Conservation (phyloP, 2,888 invertebrate genomes). For the Pasiphila rectangulata region DNA sequence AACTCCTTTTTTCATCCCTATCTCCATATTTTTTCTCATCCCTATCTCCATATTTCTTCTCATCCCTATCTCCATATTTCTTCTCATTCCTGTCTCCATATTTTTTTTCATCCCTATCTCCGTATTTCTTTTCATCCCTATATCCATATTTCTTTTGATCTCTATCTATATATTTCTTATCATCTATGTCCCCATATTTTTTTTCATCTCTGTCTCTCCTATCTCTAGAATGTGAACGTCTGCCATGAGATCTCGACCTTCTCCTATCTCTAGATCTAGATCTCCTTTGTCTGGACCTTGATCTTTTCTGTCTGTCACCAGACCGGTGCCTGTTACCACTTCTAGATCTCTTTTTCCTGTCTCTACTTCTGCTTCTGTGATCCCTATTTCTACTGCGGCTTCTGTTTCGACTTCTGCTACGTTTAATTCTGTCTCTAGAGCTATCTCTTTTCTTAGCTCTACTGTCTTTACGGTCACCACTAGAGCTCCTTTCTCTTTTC, state of each 20-base stretch:
- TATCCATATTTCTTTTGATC: constrained; percentile 39
- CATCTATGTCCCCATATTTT: constrained; percentile 43
- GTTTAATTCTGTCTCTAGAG: constrained; percentile 50
- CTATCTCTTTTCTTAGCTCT: constrained; percentile 45
- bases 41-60: constrained; percentile 26
- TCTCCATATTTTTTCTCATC: constrained; percentile 41
- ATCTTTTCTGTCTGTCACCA: constrained; percentile 42
- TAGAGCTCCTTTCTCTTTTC: constrained; percentile 47
- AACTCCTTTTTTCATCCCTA: constrained; percentile 38
- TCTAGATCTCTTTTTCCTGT: constrained; percentile 39
- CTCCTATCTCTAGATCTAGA: constrained; percentile 41
- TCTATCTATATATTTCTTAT: constrained; percentile 28
- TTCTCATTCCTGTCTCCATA: constrained; percentile 20
- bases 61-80: constrained; percentile 37
- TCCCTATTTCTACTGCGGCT: constrained; percentile 33
- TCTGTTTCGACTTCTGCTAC: constrained; percentile 48
- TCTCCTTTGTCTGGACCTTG: constrained; percentile 32
- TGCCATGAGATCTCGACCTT: constrained; percentile 16
- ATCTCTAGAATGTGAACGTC: not conserved
- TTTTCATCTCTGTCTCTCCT: constrained; percentile 39
- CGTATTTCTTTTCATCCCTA: constrained; percentile 41
- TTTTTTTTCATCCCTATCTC: constrained; percentile 42
- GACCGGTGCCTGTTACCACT: constrained; percentile 41
- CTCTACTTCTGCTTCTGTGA: constrained; percentile 30
- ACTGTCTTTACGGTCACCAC: constrained; percentile 47